Conservation (phyloP, 2,797 vertebrate species). For the Graptemys geographica region DNA sequence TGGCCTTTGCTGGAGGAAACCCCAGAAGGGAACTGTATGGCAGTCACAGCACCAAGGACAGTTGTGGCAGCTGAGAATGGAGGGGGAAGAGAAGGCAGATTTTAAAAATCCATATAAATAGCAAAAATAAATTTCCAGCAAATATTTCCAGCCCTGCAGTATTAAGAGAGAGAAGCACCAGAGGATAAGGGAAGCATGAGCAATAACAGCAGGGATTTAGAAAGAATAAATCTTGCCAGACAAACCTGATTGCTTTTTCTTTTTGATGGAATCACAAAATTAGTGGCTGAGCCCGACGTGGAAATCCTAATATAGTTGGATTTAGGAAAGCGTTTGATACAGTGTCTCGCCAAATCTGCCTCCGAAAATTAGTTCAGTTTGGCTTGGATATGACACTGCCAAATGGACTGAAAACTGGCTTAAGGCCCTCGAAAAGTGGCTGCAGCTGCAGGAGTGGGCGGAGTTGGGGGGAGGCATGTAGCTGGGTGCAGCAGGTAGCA, state of each 20-base stretch:
- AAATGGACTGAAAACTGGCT: constrained; percentile 63
- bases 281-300: constrained; percentile 67
- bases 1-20: not conserved
- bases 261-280: constrained; percentile 75
- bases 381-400: constrained; percentile 53
- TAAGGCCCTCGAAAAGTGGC: constrained; percentile 26
- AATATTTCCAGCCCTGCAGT: constrained; percentile 67
- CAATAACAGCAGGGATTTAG: constrained; percentile 75
- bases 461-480: not conserved
- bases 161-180: constrained; percentile 68
- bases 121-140: constrained; percentile 65
- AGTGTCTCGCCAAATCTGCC: constrained; percentile 65
- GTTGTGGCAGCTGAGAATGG: constrained; percentile 28
- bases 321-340: constrained; percentile 75
- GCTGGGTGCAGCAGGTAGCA: not conserved
- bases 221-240: constrained; percentile 73
- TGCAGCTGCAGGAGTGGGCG: not conserved
- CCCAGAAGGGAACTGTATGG: accelerated
- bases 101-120: constrained; percentile 63
- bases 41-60: constrained; percentile 2
- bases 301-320: constrained; percentile 76
- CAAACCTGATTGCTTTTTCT: constrained; percentile 76
- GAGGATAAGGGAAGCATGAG: constrained; percentile 74
- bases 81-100: constrained; percentile 56
- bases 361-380: constrained; percentile 74